phyloP scores from a whole-genome alignment of 2,888 invertebrate genomes.

The Cecidostiba fungosa region DNA sequence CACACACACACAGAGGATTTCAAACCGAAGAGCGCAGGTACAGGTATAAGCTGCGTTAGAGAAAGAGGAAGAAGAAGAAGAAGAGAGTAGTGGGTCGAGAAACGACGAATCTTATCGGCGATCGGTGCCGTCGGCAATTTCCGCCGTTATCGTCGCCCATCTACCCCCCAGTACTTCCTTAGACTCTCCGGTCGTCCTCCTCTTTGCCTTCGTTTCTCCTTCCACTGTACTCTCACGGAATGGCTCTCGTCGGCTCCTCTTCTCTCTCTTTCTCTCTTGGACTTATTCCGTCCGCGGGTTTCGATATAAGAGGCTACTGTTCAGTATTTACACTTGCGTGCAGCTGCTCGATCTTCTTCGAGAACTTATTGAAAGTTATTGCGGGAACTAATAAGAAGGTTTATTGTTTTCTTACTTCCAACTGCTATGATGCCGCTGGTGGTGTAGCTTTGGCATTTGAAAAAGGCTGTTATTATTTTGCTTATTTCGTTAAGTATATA shows the following conservation, averaged over 20 bases:
- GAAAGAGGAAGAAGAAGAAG: not conserved
- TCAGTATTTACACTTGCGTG: conserved; percentile 6
- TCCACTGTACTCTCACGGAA: conserved; percentile 12
- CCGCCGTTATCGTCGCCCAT: conserved; percentile 53
- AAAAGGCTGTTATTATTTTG: not conserved
- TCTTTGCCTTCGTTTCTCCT: not conserved
- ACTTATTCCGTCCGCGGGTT: conserved; percentile 45
- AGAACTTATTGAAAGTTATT: conserved; percentile 11
- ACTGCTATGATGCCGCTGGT: not conserved
- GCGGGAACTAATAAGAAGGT: conserved; percentile 8
- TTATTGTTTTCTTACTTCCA: not conserved
- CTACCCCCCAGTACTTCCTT: conserved; percentile 45
- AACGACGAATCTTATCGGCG: conserved; percentile 47
- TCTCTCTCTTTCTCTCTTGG: not conserved
- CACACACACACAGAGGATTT: not conserved
- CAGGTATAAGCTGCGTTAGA: not conserved
- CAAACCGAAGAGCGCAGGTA: not conserved
- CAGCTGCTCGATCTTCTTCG: not conserved
- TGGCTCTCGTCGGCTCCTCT: conserved; percentile 18
- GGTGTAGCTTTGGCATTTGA: not conserved
- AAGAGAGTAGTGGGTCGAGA: not conserved
- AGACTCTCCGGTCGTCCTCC: conserved; percentile 41
- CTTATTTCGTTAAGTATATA: not conserved
- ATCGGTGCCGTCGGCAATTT: conserved; percentile 59
- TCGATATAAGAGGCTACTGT: conserved; percentile 22